These are phyloP conservation scores for Deilephila porcellus DNA, from an alignment of 2,888 invertebrate genomes.

Conservation along the genomic window DNA sequence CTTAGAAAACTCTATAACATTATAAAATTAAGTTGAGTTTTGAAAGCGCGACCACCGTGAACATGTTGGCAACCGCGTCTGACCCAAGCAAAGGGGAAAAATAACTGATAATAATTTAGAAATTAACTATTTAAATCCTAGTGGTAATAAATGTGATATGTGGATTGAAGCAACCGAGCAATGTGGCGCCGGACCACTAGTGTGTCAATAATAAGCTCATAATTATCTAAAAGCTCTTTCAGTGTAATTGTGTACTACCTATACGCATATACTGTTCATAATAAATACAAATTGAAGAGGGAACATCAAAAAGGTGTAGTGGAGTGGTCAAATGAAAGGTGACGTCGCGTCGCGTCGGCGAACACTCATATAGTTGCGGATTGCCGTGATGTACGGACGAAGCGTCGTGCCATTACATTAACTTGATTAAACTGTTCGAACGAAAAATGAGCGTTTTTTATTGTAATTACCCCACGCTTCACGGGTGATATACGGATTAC, in stretches of 20 bases:
- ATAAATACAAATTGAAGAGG: background rate
- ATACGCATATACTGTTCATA: no score
- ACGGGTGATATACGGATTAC: background rate
- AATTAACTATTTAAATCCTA: no score
- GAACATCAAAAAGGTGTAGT: background rate
- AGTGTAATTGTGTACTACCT: no score
- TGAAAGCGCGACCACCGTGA: no score
- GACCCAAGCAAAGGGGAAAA: no score
- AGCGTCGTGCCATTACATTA: background rate
- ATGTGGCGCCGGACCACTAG: no score
- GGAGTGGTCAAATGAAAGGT: background rate
- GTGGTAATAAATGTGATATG: no score
- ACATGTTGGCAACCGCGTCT: no score
- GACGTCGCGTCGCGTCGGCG: background rate
- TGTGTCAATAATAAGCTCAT: background rate
- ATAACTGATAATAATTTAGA: no score
- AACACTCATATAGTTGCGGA: background rate
- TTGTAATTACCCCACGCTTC: background rate
- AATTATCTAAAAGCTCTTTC: background rate
- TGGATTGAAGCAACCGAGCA: no score
- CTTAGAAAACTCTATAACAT: no score
- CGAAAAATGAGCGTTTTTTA: conserved; percentile 9
- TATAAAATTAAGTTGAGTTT: no score
- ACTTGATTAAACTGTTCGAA: background rate
- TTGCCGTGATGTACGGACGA: background rate